phyloP scores from a whole-genome alignment of 2,113 vertebrate species.

The Mola mola region DNA sequence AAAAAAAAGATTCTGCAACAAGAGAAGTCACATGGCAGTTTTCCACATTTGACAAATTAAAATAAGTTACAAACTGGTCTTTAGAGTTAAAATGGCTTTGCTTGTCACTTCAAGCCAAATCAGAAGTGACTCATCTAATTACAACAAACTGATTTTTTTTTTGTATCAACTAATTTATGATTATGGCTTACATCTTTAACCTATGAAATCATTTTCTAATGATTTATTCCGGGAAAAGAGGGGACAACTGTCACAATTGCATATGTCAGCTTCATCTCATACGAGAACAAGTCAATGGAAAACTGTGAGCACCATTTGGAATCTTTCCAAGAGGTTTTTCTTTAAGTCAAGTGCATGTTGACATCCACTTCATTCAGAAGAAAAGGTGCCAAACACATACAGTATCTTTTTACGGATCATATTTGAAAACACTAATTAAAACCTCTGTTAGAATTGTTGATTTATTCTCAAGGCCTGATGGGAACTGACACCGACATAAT shows the following conservation, averaged over 20 bases:
- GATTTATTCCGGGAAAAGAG: slow-evolving; percentile 1
- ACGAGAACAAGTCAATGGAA: slow-evolving; percentile 15
- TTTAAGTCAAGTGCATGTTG: background rate
- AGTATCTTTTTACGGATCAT: no score
- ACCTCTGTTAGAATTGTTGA: no score
- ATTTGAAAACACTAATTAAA: no score
- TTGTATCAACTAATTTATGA: background rate
- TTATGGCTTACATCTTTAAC: slow-evolving; percentile 12
- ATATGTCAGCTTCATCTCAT: background rate
- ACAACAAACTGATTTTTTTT: slow-evolving; percentile 7
- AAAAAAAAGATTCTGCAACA: background rate
- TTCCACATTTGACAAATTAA: slow-evolving; percentile 48
- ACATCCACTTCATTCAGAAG: no score
- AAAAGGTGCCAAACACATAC: no score
- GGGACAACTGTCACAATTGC: background rate
- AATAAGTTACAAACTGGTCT: slow-evolving; percentile 63
- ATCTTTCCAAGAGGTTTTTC: slow-evolving; percentile 33
- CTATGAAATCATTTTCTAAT: background rate
- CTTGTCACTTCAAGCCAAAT: slow-evolving; percentile 30
- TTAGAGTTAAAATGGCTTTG: slow-evolving; percentile 50
- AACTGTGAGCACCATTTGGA: slow-evolving; percentile 55
- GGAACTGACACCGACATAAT: background rate
- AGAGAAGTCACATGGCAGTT: slow-evolving; percentile 12
- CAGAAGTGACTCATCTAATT: slow-evolving; percentile 6
- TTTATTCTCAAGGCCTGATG: no score